Evolutionary conservation across 1,140 invertebrate species (phyloP), one percentile per base, ranked within the genome.

Genomic region (Sitophilus oryzae): DNA sequence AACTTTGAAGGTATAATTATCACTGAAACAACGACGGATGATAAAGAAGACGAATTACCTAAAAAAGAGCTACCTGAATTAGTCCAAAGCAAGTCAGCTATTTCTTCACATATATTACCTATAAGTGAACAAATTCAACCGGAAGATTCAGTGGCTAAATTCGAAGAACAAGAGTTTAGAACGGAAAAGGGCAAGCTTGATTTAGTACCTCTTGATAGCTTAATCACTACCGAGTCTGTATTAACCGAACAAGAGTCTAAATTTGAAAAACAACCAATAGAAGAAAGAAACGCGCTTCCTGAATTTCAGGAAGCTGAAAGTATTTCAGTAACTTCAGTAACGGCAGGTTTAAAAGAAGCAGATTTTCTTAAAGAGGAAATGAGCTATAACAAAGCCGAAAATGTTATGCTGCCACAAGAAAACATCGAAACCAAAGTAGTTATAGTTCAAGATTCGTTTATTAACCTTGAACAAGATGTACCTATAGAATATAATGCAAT

Each of bases 201-300:
- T 47, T 57, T 75, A 25, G 64, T 74, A 21, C 71, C 76, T 14
- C 69, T 74, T 35, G 71, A 79, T 66, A 72, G 70, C 56, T 63
- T 73, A 56, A 73, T 63, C 45, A 73, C 61, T 62, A 73, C 55
- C 51, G 68, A 67, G 48, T 42, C 60, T 14, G 52, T 62, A 25
- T 58, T 72, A 19, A 56, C 68, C 30, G 81, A 83, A 68, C 75
- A 70, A 43, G 81, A 83, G 72, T 72, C 66, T 9, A 63, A 71
- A 16, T 74, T 82, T 44, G 66, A 72, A 51, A 48, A 66, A 54
- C 51, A 67, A 6, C 64, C 72, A 55, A 70, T 72, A 0, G 49
- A 65, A 11, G 62, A 63, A 19, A 74, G 69, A 66, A 71, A 47
- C 57, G 79, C 79, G 11, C 60, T 68, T 36, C 35, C 72, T 6